Base-by-base conservation (phyloP, 1,140 invertebrate species). In the Calephelis nemesis region DNA sequence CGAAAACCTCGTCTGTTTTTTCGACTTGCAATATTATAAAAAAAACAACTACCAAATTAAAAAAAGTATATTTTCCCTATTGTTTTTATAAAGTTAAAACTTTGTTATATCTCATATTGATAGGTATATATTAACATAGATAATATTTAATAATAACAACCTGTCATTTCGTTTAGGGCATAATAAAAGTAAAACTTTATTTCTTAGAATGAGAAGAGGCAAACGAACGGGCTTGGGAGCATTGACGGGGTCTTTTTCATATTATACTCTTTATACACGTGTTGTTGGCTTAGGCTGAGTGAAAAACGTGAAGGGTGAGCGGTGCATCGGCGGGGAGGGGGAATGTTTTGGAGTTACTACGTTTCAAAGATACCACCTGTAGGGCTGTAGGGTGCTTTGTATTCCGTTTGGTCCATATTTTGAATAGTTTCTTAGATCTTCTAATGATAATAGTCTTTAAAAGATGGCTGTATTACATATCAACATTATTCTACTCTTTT, bases 331-430 rank as follows among this genome's bases (percentile, higher is more conserved):
- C 7, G 50, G 70, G 63, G 68, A 52, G 40, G 77, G 79, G 78
- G 78, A 76, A 75, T 81, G 77, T 80, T 84, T 85, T 78, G 69
- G 78, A 74, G 83, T 87, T 87, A n/a, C 83, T 85, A 82, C 76
- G 84, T 78, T 81, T 84, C 73, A 68, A 39, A 69, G 62, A 72
- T 74, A 78, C 78, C 82, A 87, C 83, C 85, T 87, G 85, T 84
- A 77, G 81, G 69, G 72, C 85, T 87, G 85, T 84, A 77, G 81
- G 69, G 72, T 75, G 45, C 19, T 58, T 15, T 47, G 64, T 40
- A 39, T 65, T 65, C 54, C 30, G 6, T 60, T 39, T 12, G 30
- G 54, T 60, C 11, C 39, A 60, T 30, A 60, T 40, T 7, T n/a
- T 39, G 8, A 60, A 60, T 60, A 40, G 11, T 12, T 12, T 60